Base-by-base conservation (phyloP, 2,797 vertebrate genomes). In the Diceros bicornis region DNA sequence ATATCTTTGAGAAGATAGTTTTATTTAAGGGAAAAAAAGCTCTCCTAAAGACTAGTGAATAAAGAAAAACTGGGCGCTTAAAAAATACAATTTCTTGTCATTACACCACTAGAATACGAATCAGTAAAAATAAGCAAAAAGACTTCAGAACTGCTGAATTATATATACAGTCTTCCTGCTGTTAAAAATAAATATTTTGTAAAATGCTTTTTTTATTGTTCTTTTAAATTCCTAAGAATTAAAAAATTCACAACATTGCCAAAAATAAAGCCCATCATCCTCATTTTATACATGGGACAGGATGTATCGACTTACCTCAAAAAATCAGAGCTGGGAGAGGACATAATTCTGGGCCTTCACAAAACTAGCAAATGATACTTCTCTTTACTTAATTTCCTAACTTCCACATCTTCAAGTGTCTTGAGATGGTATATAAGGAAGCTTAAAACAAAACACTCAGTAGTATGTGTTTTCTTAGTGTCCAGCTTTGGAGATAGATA, bases 171-270 rank as follows among this genome's bases (percentile, higher is more conserved):
- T 4, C 10, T 88, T 91, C 88, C 50, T 88, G 59, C 34, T 88
- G 89, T 91, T 94, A 96, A 95, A 98, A 96, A 96, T 95, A 97
- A 97, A 75, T 88, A 96, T 50, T 25, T 84, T 78, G 17, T 17
- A 96, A 96, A 92, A 68, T 59, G 7, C 72, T 93, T 71, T 61
- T 52, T 34, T 77, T 90, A 84, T 89, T 74, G 83, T 3, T 95
- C 44, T 94, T 95, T 91, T 61, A 93, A 93, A 62, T 85, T 95
- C 25, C 14, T 50, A 83, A 44, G 32, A 95, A 91, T 50, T 88
- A 37, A 91, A 96, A 91, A 89, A 55, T 55, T 91, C 69, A 93
- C 2, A 96, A 72, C 17, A 29, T 44, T 92, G 61, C 32, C 37
- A 72, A 88, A 94, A 69, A 66, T 66, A 89, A 95, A 91, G n/a